phyloP scores from a whole-genome alignment of 2,797 vertebrate species.

The Notolabrus celidotus region DNA sequence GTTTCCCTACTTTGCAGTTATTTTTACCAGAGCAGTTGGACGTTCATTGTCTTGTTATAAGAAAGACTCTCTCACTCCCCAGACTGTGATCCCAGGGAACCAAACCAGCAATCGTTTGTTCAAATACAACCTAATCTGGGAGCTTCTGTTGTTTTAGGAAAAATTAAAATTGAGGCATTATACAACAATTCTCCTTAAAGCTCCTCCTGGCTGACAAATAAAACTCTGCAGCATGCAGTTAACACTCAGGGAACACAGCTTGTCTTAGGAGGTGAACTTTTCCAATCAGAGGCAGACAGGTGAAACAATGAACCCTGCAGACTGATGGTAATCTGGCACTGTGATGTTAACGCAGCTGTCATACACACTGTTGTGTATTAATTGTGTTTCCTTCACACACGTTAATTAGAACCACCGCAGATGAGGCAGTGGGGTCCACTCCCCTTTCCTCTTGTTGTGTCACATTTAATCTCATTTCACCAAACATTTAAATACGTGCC shows the following conservation, averaged over 20 bases:
- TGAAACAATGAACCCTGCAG: constrained; percentile 30
- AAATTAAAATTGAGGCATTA: constrained; percentile 51
- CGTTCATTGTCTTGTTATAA: constrained; percentile 39
- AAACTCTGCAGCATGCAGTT: constrained; percentile 47
- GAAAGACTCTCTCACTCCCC: constrained; percentile 26
- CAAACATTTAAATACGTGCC: constrained; percentile 80
- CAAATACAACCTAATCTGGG: constrained; percentile 44
- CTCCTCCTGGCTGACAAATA: constrained; percentile 51
- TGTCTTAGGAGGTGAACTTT: constrained; percentile 46
- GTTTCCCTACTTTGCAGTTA: constrained; percentile 32
- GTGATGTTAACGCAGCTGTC: constrained; percentile 58
- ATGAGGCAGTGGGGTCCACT: constrained; percentile 64
- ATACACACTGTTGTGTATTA: constrained; percentile 72
- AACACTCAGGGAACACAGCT: constrained; percentile 37
- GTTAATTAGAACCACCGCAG: constrained; percentile 75
- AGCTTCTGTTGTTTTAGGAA: constrained; percentile 54
- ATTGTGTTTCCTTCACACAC: constrained; percentile 66
- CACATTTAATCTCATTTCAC: constrained; percentile 81
- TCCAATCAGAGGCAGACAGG: constrained; percentile 40
- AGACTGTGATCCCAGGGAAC: constrained; percentile 45
- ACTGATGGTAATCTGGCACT: constrained; percentile 27
- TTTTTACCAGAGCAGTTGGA: constrained; percentile 43
- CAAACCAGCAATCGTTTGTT: constrained; percentile 48
- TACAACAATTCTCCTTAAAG: constrained; percentile 41
- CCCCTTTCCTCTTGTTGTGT: constrained; percentile 73